These are phyloP conservation scores for Neomorphus geoffroyi DNA, from an alignment of 2,797 vertebrate genomes.

Conservation along the genomic window DNA sequence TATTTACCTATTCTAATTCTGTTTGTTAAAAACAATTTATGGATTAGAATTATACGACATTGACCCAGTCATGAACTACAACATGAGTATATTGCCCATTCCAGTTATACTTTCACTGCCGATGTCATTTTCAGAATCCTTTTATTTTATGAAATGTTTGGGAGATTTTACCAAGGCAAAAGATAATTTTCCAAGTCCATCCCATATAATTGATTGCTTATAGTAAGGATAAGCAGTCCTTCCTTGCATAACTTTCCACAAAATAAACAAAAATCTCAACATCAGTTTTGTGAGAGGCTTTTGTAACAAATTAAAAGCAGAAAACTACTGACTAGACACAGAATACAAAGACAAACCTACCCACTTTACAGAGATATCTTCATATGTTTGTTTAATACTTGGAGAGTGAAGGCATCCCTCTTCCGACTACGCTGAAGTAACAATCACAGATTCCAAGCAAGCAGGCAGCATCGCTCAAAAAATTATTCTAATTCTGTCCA, in stretches of 20 bases:
- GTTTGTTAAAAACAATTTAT: neutral
- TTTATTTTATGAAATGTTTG: neutral
- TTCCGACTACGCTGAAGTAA: neutral
- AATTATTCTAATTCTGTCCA: neutral
- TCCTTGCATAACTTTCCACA: neutral
- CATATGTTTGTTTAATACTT: neutral
- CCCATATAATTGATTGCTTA: neutral
- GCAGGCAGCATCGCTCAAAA: neutral
- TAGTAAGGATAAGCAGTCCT: neutral
- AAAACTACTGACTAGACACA: neutral
- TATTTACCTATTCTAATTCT: constrained; percentile 8
- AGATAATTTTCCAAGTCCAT: neutral
- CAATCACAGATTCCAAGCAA: neutral
- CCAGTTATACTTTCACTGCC: neutral
- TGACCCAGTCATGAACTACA: constrained; percentile 33
- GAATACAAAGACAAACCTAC: neutral
- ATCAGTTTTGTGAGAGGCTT: neutral
- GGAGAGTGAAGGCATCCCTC: neutral
- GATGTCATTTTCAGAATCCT: constrained; percentile 18
- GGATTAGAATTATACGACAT: constrained; percentile 9
- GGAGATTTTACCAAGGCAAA: neutral
- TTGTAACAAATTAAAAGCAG: neutral
- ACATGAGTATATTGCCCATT: neutral
- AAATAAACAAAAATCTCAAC: neutral
- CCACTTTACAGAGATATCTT: neutral